Base-by-base conservation (phyloP, 2,888 invertebrate genomes). In the Drosophila colorata region DNA sequence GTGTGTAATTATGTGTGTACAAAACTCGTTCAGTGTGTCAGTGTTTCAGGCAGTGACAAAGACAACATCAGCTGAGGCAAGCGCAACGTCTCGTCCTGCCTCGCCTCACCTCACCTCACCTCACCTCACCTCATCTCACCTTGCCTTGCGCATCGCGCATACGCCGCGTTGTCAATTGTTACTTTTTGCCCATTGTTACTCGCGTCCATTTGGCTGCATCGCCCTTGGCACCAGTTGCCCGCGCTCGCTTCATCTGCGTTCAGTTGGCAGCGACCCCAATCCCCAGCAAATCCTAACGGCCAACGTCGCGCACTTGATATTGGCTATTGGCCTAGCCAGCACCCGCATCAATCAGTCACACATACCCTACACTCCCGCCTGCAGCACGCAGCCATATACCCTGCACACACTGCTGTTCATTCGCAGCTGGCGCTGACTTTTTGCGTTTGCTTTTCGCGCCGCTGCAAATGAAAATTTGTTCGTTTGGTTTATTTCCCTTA, bases 21-120 rank as follows among this genome's bases (percentile, higher is more conserved):
- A 25, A 78, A 85, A 85, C 71, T 85, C 88, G 88, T 87, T 87
- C 86, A 85, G 83, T 85, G 85, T 85, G 85, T 87, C 85, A 85
- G 79, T 87, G 77, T 80, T 74, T 69, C 84, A 86, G 69, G 56
- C 75, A 49, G 49, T 31, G 41, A 48, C 72, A 74, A 58, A 38
- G 67, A 68, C 69, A 68, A 64, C 74, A 78, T 68, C 87, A 80
- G 83, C 78, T 87, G 83, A 49, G 56, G 37, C 52, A 4, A 4
- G 20, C 20, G 20, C 20, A 44, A 43, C 51, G 31, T 25, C 16
- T 31, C 37, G 43, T 11, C 4, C 37, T 40, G 25, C 35, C 23
- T 48, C 43, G 56, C 20, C 16, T 20, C 28, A 35, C 11, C 31
- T 44, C 43, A 49, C 11, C 31, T 44, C 43, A 49, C 13, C 4